These are phyloP conservation scores for Agrochola litura DNA, from an alignment of 2,888 invertebrate species.

Conservation along the genomic window DNA sequence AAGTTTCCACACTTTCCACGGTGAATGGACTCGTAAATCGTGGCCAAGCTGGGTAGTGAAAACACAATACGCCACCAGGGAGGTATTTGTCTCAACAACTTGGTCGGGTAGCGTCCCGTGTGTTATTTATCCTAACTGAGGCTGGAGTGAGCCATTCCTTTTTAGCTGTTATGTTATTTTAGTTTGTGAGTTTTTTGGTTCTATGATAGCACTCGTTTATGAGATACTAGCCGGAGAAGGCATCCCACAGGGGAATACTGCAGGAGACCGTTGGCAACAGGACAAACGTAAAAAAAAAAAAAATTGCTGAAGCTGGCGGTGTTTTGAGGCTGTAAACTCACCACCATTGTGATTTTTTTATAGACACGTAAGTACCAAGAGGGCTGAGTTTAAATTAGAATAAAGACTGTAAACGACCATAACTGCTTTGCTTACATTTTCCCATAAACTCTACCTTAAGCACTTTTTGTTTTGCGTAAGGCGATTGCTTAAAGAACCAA, in stretches of 20 bases:
- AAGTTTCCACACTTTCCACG: slow-evolving; percentile 46
- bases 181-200: neutral
- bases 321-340: neutral
- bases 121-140: slow-evolving; percentile 64
- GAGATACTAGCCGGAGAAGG: neutral
- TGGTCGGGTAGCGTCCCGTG: slow-evolving; percentile 47
- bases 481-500: neutral
- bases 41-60: slow-evolving; percentile 50
- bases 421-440: neutral
- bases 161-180: slow-evolving; percentile 32
- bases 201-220: neutral
- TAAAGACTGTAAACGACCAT: neutral
- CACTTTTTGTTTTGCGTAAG: neutral
- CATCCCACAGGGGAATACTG: neutral
- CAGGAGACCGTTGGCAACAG: neutral
- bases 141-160: slow-evolving; percentile 19
- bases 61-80: slow-evolving; percentile 67
- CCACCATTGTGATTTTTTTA: neutral
- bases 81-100: slow-evolving; percentile 70
- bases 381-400: neutral
- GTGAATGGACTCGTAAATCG: slow-evolving; percentile 58
- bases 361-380: neutral
- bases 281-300: neutral
- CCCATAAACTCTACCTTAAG: neutral
- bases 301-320: too few relatives aligned